Evolutionary conservation across 2,113 vertebrate genomes (phyloP).

Genomic region (Leiothrix lutea): DNA sequence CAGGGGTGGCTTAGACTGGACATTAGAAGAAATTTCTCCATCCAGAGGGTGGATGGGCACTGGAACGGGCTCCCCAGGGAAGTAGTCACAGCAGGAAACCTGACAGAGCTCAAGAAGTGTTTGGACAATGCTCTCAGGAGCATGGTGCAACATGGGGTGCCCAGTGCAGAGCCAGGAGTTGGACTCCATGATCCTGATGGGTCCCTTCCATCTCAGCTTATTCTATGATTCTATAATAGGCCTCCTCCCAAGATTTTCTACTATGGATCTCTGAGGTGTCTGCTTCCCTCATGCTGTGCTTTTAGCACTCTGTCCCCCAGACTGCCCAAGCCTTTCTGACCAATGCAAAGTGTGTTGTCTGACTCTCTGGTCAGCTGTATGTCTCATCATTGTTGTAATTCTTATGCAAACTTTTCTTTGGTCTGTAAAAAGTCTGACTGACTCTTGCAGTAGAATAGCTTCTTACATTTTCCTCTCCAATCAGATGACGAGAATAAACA

Average conservation of each 20-base stretch:
- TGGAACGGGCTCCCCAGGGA: not conserved
- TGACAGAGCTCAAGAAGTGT: accelerated
- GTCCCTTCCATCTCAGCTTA: not conserved
- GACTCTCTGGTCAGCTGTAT: not conserved
- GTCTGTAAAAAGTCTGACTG: not conserved
- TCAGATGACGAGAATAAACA: not conserved
- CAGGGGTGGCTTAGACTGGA: not conserved
- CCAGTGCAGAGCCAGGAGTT: not conserved
- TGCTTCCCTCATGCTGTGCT: not conserved
- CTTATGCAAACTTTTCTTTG: not conserved
- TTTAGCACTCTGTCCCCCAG: not conserved
- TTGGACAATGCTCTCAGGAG: not conserved
- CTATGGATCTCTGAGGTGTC: not conserved
- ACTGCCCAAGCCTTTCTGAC: not conserved
- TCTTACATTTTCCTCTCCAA: not conserved
- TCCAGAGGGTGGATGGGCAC: accelerated
- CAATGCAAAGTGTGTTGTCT: not conserved
- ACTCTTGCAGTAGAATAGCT: not conserved
- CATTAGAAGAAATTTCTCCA: not conserved
- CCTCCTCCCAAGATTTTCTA: not conserved
- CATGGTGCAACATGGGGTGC: not conserved
- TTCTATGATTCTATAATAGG: not conserved
- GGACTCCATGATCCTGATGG: accelerated
- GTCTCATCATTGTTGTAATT: not conserved
- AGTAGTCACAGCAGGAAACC: not conserved